Evolutionary conservation across 2,888 invertebrate genomes (phyloP), one percentile per base, ranked within the genome.

Genomic region (Platypus cylindrus): DNA sequence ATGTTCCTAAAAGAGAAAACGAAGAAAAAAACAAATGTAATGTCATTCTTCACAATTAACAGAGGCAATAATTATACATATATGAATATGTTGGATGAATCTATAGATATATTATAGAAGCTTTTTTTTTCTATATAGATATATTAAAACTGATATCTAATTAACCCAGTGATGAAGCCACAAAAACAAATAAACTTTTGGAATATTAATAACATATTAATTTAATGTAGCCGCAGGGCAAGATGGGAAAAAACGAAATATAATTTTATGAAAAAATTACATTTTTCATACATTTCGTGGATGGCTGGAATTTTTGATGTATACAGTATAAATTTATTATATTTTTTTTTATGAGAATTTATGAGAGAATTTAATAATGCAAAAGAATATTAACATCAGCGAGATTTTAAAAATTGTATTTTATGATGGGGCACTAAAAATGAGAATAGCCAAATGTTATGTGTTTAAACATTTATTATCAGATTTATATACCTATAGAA

Each of bases 331-430:
- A 27, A 27, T 27, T 27, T 11, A 12, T n/a, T n/a, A n/a, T n/a
- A n/a, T n/a, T n/a, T n/a, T n/a, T 24, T 12, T 24, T 24, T 24
- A 24, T 24, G 24, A 27, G 14, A 3, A 15, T 27, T 27, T 27
- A 27, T 27, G 27, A 8, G 27, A 14, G 15, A 27, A 27, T 27
- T 27, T 28, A 27, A 34, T 28, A 28, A 20, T 27, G 20, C 16
- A 17, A 11, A 26, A 24, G 33, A 25, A 24, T 33, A 26, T 28
- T 28, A 34, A 34, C 34, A 28, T 34, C 26, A 34, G n/a, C 33
- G 11, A 15, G 26, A 25, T 12, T 33, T 33, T 25, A 26, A 25
- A 33, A 26, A 18, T 9, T 27, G 20, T 27, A 34, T 9, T 34
- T 34, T 34, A 34, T 17, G 34, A 30, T 17, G 27, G 27, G 3